Conservation (phyloP, 2,797 vertebrate genomes). For the Neosilurus hyrtlii region DNA sequence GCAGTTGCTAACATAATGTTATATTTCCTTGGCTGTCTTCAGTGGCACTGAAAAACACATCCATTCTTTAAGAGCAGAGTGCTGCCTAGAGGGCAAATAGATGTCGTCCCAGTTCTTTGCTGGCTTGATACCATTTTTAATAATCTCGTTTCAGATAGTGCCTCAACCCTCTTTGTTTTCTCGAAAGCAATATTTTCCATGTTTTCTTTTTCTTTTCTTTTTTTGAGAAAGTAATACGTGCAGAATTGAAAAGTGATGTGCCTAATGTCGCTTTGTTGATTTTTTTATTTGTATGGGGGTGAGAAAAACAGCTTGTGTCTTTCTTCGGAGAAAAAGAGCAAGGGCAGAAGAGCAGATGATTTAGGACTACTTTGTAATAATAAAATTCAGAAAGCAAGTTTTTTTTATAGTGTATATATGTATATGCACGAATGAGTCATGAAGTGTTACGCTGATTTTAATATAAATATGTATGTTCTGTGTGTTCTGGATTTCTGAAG, state of each 20-base stretch:
- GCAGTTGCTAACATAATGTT: slow-evolving; percentile 62
- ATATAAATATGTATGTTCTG: not conserved
- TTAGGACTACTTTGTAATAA: not conserved
- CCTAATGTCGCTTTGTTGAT: slow-evolving; percentile 61
- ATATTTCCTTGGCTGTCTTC: slow-evolving; percentile 63
- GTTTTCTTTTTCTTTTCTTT: slow-evolving; percentile 48
- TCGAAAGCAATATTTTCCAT: slow-evolving; percentile 61
- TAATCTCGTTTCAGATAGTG: slow-evolving; percentile 64
- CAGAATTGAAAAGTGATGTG: slow-evolving; percentile 61
- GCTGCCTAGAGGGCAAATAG: slow-evolving; percentile 64
- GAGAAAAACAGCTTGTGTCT: not conserved
- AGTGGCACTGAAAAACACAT: slow-evolving; percentile 60
- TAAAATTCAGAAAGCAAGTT: not conserved
- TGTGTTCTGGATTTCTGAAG: not conserved
- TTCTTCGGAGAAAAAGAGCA: not conserved
- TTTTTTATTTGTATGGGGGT: slow-evolving; percentile 49
- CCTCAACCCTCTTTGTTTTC: slow-evolving; percentile 45
- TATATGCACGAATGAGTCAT: not conserved
- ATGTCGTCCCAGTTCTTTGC: slow-evolving; percentile 61
- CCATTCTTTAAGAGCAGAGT: slow-evolving; percentile 63
- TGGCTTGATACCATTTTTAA: slow-evolving; percentile 64
- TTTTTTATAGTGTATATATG: too few species aligned
- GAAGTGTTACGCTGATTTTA: too few species aligned
- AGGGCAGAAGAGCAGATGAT: not conserved
- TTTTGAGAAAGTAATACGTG: slow-evolving; percentile 65